A percentile compares a stretch with the other conserved stretches of the same genome.
Evolutionary conservation across 2,113 vertebrate genomes (phyloP).

Genomic region (Chaetops frenatus): DNA sequence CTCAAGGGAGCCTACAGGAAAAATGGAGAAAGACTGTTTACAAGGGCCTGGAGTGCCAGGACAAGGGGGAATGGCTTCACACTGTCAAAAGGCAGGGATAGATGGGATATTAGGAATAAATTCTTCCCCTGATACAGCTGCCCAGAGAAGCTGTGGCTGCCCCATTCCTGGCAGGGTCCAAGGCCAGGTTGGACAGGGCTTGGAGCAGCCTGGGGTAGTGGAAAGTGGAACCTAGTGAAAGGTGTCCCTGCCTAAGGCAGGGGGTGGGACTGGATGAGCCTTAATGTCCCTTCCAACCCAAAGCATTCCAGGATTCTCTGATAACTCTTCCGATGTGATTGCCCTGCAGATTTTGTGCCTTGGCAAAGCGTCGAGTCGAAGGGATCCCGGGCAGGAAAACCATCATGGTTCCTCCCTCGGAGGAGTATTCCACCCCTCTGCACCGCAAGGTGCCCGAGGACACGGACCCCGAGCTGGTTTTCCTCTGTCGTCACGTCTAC

Average conservation of each 20-base stretch:
- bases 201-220: not conserved
- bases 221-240: not conserved
- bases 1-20: not conserved
- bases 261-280: not conserved
- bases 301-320: not conserved
- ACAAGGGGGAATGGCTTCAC: not conserved
- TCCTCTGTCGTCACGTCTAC: constrained; percentile 97
- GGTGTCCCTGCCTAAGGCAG: not conserved
- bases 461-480: constrained; percentile 94
- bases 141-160: not conserved
- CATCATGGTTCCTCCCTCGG: constrained; percentile 86
- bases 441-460: constrained; percentile 93
- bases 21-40: not conserved
- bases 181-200: not conserved
- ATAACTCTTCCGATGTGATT: not conserved
- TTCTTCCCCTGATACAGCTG: not conserved
- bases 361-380: constrained; percentile 91
- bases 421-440: constrained; percentile 85
- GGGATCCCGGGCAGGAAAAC: constrained; percentile 83
- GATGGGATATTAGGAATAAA: not conserved
- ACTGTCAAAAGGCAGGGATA: not conserved
- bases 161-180: not conserved
- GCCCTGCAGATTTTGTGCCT: constrained; percentile 93
- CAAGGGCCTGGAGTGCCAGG: not conserved
- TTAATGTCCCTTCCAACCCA: not conserved